phyloP scores from a whole-genome alignment of 2,888 invertebrate genomes.

The Phytoseiulus persimilis region DNA sequence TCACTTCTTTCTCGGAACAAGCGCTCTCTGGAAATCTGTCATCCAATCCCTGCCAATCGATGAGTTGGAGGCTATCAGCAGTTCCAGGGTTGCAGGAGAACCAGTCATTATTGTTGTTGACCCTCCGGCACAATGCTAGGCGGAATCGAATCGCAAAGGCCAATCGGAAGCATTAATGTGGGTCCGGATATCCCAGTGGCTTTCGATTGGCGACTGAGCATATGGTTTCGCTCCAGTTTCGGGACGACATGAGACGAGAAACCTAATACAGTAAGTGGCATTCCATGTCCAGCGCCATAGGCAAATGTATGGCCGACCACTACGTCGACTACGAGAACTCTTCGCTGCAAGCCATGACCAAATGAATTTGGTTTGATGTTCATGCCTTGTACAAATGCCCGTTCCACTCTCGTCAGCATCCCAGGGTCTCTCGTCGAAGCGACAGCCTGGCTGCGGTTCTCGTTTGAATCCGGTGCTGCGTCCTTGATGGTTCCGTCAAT shows the following conservation, averaged over 20 bases:
- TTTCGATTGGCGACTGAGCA: background rate
- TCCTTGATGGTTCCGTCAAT: too few relatives aligned
- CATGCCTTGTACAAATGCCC: background rate
- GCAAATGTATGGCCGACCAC: background rate
- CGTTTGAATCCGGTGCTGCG: background rate
- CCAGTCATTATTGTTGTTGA: background rate
- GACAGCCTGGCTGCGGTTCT: background rate
- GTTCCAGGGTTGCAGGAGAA: background rate
- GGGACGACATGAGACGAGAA: background rate
- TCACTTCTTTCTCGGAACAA: too few relatives aligned
- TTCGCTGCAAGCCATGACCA: background rate
- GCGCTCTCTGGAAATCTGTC: too few relatives aligned
- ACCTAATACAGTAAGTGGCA: constrained; percentile 5
- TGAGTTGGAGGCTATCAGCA: too few relatives aligned
- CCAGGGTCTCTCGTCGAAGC: background rate
- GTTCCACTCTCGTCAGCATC: background rate
- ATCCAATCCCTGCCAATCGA: too few relatives aligned
- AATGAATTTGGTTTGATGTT: background rate
- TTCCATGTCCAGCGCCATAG: background rate
- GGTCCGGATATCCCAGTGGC: background rate
- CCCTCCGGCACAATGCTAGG: background rate
- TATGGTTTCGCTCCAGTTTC: background rate
- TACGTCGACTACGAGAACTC: background rate
- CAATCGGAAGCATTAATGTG: constrained; percentile 5
- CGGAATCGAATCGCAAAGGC: background rate